These are phyloP conservation scores for Oxyruncus cristatus DNA, from an alignment of 2,113 vertebrate genomes.

Conservation along the genomic window DNA sequence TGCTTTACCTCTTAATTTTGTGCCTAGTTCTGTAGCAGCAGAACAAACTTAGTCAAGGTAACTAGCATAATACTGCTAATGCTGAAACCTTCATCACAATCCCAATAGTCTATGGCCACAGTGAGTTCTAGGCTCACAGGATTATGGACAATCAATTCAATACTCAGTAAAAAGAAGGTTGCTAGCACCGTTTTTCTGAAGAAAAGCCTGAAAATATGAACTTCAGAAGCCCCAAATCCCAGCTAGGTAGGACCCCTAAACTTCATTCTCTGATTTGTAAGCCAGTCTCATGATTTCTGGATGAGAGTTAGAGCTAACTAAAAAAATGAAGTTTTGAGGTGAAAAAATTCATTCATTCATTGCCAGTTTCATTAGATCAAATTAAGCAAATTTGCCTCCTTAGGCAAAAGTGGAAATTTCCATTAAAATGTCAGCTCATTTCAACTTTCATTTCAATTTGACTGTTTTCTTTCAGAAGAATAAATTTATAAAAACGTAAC, in stretches of 20 bases:
- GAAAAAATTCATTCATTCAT: neutral
- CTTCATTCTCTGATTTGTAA: neutral
- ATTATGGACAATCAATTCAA: neutral
- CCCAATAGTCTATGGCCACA: accelerated
- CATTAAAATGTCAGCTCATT: neutral
- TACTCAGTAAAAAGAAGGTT: neutral
- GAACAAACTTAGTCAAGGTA: neutral
- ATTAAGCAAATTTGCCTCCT: slow-evolving; percentile 13
- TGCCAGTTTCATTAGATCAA: neutral
- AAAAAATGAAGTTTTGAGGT: neutral
- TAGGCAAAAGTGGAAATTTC: neutral
- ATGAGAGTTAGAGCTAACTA: neutral
- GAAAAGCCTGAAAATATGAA: neutral
- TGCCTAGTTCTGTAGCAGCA: neutral
- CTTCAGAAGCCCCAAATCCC: neutral
- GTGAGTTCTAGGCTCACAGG: neutral
- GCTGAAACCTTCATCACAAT: neutral
- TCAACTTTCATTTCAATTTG: neutral
- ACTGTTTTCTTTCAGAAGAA: neutral
- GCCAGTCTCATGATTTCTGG: neutral
- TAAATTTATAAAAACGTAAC: neutral
- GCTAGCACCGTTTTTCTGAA: neutral
- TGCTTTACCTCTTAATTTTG: neutral
- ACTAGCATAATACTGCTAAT: neutral
- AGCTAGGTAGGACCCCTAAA: neutral